Percentiles rank a stretch among this genome's conserved stretches.
Conservation (phyloP, 2,113 vertebrate species). For the Pseudorhombus dupliciocellatus region DNA sequence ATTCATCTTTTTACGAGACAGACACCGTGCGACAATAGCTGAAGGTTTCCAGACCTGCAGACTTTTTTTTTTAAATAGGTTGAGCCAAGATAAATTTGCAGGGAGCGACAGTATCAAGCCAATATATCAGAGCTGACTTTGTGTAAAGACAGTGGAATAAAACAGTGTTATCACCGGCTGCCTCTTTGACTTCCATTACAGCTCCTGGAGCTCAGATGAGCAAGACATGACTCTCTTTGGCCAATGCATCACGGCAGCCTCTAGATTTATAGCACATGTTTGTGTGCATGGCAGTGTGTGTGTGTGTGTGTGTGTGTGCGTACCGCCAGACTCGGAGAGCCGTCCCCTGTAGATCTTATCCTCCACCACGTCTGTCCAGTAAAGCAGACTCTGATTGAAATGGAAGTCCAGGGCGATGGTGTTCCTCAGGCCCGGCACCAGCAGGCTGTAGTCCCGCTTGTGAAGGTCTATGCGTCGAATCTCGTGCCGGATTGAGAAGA, state of each 20-base stretch:
- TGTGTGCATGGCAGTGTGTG: neutral
- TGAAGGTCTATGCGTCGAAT: constrained; percentile 98
- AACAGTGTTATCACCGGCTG: constrained; percentile 14
- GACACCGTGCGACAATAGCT: constrained; percentile 13
- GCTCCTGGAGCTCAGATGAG: constrained; percentile 12
- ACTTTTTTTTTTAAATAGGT: constrained; percentile 22
- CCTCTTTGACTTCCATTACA: constrained; percentile 21
- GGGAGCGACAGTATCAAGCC: constrained; percentile 27
- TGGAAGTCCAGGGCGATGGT: constrained; percentile 99
- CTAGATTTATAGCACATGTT: constrained; percentile 18
- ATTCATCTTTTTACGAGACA: constrained; percentile 33
- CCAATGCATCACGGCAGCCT: constrained; percentile 8
- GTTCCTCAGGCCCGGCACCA: constrained; percentile 95
- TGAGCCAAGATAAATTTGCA: constrained; percentile 23
- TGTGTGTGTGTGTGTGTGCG: constrained; percentile 4
- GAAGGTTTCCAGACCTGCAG: constrained; percentile 19
- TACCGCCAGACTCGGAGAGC: constrained; percentile 95
- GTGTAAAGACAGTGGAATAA: constrained; percentile 30
- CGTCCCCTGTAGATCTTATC: constrained; percentile 98
- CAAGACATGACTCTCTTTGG: constrained; percentile 16
- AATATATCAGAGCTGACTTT: constrained; percentile 13
- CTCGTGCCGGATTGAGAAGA: constrained; percentile 99
- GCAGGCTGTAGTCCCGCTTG: constrained; percentile 95
- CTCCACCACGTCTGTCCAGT: constrained; percentile 99
- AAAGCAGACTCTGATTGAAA: constrained; percentile 94